phyloP scores from a whole-genome alignment of 2,888 invertebrate species.

The Tenthredo scrophulariae region DNA sequence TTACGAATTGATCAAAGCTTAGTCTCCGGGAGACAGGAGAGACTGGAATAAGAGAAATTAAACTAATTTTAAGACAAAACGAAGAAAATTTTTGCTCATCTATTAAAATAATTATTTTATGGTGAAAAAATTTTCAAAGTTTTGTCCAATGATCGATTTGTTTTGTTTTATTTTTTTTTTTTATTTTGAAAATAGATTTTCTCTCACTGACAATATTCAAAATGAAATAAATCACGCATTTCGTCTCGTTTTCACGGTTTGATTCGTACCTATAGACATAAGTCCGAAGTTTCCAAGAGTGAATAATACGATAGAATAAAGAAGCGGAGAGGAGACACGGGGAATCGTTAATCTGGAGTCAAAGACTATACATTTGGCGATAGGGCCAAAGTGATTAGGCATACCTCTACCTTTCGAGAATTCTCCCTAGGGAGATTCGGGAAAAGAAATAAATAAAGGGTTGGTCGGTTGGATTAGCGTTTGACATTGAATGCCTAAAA shows the following conservation, averaged over 20 bases:
- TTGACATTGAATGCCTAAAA: conserved; percentile 23
- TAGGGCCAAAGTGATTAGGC: neutral
- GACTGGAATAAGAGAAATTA: neutral
- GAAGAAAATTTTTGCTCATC: no score
- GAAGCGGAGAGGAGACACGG: neutral
- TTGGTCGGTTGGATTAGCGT: conserved; percentile 9
- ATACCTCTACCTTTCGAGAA: neutral
- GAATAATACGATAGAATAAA: neutral
- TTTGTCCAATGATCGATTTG: no score
- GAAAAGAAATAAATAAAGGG: neutral
- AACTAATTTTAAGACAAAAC: neutral
- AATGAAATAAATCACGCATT: neutral
- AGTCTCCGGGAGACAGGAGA: neutral
- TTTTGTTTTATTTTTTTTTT: no score
- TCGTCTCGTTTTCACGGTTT: neutral
- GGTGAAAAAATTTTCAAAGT: neutral
- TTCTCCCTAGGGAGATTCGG: neutral
- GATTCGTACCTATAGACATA: neutral
- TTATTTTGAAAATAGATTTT: neutral
- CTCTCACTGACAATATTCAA: neutral
- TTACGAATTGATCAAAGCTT: neutral
- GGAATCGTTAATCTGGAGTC: conserved; percentile 33
- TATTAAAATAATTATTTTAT: neutral
- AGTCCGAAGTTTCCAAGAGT: conserved; percentile 5
- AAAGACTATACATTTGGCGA: neutral